phyloP scores from a whole-genome alignment of 2,888 invertebrate genomes.

The Branchellion lobata region DNA sequence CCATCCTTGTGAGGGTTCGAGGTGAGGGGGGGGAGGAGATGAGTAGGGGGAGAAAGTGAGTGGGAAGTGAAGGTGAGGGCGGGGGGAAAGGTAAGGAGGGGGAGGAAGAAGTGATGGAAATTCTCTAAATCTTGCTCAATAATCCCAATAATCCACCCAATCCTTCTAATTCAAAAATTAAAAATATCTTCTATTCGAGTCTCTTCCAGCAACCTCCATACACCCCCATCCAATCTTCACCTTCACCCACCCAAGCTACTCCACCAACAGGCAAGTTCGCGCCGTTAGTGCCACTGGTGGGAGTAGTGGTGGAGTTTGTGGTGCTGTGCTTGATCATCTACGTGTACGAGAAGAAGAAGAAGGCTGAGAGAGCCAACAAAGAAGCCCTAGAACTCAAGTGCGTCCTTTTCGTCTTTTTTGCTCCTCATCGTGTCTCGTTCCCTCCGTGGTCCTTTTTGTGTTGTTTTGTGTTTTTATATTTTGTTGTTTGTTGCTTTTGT shows the following conservation, averaged over 20 bases:
- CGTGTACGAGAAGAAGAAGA: slow-evolving; percentile 36
- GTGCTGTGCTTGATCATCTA: slow-evolving; percentile 38
- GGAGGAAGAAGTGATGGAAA: neutral
- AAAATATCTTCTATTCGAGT: neutral
- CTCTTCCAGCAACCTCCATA: neutral
- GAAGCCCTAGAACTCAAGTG: neutral
- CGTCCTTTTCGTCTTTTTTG: neutral
- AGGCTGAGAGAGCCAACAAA: slow-evolving; percentile 12
- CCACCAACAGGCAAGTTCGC: slow-evolving; percentile 37
- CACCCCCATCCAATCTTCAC: neutral
- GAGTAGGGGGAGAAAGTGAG: too few relatives aligned
- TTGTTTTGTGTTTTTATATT: neutral
- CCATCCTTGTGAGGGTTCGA: slow-evolving; percentile 41
- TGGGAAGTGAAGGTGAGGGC: slow-evolving; percentile 9
- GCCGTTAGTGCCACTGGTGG: slow-evolving; percentile 33
- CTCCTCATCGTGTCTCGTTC: neutral
- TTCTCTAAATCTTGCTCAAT: too few relatives aligned
- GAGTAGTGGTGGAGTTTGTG: slow-evolving; percentile 35
- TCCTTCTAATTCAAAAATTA: too few relatives aligned
- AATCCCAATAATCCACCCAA: too few relatives aligned
- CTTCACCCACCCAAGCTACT: neutral
- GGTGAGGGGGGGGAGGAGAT: slow-evolving; percentile 30
- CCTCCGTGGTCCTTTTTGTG: neutral
- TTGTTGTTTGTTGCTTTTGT: neutral
- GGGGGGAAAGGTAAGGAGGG: neutral